Base-by-base conservation (phyloP, 2,888 invertebrate species). In the Eugnorisma glareosa region DNA sequence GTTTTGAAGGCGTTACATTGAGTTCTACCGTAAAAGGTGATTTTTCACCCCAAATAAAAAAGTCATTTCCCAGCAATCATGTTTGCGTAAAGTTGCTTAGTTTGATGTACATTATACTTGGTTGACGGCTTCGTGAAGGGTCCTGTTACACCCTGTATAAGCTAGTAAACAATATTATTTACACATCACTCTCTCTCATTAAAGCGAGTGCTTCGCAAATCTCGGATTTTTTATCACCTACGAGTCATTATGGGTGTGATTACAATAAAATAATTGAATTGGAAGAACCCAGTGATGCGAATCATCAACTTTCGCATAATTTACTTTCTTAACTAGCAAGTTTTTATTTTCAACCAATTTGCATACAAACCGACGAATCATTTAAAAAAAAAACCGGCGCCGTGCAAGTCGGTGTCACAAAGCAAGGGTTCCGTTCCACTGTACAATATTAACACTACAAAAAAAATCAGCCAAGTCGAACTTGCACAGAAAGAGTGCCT, bases 301-400 rank as follows among this genome's bases (percentile, higher is more conserved):
- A 37, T 45, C 13, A 6, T 54, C 8, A 28, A n/a, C 48, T 18
- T 63, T 73, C 18, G 28, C n/a, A 18, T 64, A 43, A n/a, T 48
- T 40, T 37, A 21, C 66, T 37, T 1, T 48, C 24, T 21, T 45
- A 45, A 15, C 21, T 48, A 1, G 7, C 37, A n/a, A 67, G 43
- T 15, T 67, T 59, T 59, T 40, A 59, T 37, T 67, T 40, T 59
- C 37, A 59, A 31, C 18, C 37, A 67, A 76, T 75, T 75, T 77
- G n/a, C 67, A 59, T 67, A 40, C 45, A 21, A 54, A 45, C 21
- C 31, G 31, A 68, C 6, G 21, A 28, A 67, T 43, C 0, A 66
- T 78, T 51, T 40, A 5, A 8, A n/a, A 59, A 59, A 31, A 51
- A 43, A 18, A 63, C 7, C 37, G 13, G 7, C n/a, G 0, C 13